Evolutionary conservation across 2,888 invertebrate species (phyloP).

Genomic region (Syrista parreyssii): DNA sequence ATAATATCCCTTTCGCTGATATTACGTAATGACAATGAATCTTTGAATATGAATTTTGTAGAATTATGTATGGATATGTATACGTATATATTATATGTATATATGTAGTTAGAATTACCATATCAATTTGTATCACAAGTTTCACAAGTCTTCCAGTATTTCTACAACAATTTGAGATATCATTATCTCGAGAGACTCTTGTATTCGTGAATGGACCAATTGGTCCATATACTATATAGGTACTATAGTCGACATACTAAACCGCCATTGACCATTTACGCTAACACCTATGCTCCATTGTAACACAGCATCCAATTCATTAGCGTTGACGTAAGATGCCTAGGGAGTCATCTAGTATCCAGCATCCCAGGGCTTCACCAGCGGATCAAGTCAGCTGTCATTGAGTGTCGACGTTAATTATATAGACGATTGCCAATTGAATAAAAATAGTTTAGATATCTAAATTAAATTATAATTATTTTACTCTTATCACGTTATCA

Average conservation of each 20-base stretch:
- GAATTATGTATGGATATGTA: background rate
- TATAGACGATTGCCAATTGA: background rate
- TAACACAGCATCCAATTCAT: background rate
- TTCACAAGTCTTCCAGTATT: background rate
- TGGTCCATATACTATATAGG: background rate
- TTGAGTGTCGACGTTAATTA: background rate
- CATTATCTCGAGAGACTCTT: background rate
- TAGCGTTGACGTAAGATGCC: background rate
- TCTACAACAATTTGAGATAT: background rate
- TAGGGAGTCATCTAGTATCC: background rate
- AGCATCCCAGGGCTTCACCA: background rate
- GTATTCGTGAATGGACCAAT: background rate
- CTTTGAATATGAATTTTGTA: background rate
- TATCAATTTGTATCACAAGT: background rate
- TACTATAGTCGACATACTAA: background rate
- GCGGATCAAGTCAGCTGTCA: background rate
- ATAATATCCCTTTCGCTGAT: background rate
- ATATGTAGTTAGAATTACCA: too few species aligned
- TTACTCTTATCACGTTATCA: background rate
- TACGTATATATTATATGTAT: too few species aligned
- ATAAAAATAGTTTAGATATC: background rate
- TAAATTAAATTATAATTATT: background rate
- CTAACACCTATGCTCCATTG: background rate
- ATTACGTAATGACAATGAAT: background rate
- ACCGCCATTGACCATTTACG: background rate